Evolutionary conservation across 1,140 invertebrate species (phyloP).

Genomic region (Pentalonia nigronervosa): DNA sequence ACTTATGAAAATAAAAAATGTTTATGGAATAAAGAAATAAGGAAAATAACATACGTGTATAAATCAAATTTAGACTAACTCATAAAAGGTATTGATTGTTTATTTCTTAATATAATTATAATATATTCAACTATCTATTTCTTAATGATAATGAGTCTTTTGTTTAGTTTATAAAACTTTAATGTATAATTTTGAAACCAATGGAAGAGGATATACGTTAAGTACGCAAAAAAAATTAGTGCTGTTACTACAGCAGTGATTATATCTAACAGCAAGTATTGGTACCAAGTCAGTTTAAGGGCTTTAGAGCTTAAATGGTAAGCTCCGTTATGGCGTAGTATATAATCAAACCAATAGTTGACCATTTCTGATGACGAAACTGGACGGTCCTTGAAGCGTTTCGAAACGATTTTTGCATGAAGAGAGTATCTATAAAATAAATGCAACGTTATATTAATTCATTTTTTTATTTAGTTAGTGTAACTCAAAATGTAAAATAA

Average conservation of each 20-base stretch:
- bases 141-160: not conserved
- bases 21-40: not conserved
- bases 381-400: conserved; percentile 67
- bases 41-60: not conserved
- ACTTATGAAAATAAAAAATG: no score
- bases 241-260: not conserved
- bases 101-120: not conserved
- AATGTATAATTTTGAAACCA: not conserved
- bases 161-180: not conserved
- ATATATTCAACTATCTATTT: not conserved
- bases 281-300: conserved; percentile 36
- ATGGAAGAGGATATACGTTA: not conserved
- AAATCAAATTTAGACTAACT: not conserved
- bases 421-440: conserved; percentile 45
- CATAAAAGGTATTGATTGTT: not conserved
- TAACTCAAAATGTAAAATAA: not conserved
- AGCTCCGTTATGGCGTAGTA: conserved; percentile 64
- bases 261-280: conserved; percentile 52
- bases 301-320: conserved; percentile 23
- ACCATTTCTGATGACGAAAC: conserved; percentile 67
- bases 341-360: conserved; percentile 71
- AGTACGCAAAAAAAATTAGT: not conserved
- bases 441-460: not conserved
- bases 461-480: not conserved
- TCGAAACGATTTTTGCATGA: conserved; percentile 41